Base-by-base conservation (phyloP, 2,888 invertebrate genomes). In the Drosophila suboccidentalis region DNA sequence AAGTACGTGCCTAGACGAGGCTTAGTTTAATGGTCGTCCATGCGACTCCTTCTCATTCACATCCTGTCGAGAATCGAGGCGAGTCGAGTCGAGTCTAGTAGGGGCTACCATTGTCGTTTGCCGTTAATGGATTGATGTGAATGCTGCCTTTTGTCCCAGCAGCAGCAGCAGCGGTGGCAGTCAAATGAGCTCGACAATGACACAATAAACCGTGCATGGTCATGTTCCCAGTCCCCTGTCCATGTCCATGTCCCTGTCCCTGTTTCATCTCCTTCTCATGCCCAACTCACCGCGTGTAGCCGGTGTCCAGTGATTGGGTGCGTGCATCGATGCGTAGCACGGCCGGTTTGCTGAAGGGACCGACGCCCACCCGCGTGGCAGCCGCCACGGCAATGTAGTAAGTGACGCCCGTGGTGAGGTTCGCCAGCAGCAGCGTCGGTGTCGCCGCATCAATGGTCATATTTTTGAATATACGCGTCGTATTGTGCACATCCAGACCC, bases 371-470 rank as follows among this genome's bases (percentile, higher is more conserved):
- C 75, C 95, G 94, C 11, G 97, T 98, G 87, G 95, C 95, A 10
- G 98, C 98, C 32, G 97, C 97, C 58, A 97, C 96, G 92, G 96
- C 95, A 26, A 98, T 96, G 58, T 95, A 95, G 93, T 98, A 98
- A 68, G 96, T 95, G 86, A 96, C 95, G 85, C 96, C 97, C 39
- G 96, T 95, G 66, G 96, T 95, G 86, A 98, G 94, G 93, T 97
- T 97, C 70, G 96, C 96, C 91, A 98, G 94, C 65, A 96, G 94
- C 34, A 97, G 94, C 53, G 96, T 96, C 44, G 95, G 95, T 10
- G 96, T 95, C 47, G 94, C 94, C 86, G 95, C 95, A 90, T 96
- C 95, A 59, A 96, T 95, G 71, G 95, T 95, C 68, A 96, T 95
- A 89, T 95, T 95, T 93, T 95, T 95, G 73, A 95, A 94, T 82